Evolutionary conservation across 2,888 invertebrate species (phyloP), one percentile per base, ranked within the genome.

Genomic region (Tyria jacobaeae): DNA sequence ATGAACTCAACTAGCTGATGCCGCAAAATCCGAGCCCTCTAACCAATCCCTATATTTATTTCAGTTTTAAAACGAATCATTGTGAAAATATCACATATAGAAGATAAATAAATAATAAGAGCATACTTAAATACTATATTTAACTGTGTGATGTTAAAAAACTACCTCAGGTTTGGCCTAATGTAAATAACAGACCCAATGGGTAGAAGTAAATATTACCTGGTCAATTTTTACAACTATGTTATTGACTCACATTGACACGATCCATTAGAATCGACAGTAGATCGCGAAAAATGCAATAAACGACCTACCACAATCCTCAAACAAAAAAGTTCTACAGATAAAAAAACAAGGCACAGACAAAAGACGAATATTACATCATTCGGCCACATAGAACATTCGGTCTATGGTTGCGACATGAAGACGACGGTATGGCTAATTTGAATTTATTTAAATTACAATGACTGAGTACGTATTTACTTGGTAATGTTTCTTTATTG

Each of bases 381-480:
- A 88, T 72, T 63, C 68, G 59, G 60, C 60, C 62, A 59, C 64
- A 64, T 68, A 75, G 65, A 62, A 68, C 65, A 66, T 73, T 64
- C 73, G 68, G 74, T 81, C 75, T 81, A 80, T 81, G 51, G 63
- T 89, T 89, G 88, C 88, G 82, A 83, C 89, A 69, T 57, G 64
- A 74, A 71, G 72, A 70, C 75, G 78, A 75, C 79, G 72, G 73
- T 77, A 80, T 78, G 69, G 76, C 72, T 81, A 82, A 89, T 92
- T 91, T 91, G 87, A 92, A 91, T 92, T 87, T 89, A 91, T 92
- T 91, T 90, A 88, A 91, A 91, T 92, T 81, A 91, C 92, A 92
- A 92, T 88, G 87, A 81, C 80, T 76, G 73, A 60, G 76, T 80
- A 80, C 76, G 87, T 88, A 88, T 91, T 90, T 90, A 90, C 88